Base-by-base conservation (phyloP, 2,113 vertebrate genomes). In the Ancistrus triradiatus region DNA sequence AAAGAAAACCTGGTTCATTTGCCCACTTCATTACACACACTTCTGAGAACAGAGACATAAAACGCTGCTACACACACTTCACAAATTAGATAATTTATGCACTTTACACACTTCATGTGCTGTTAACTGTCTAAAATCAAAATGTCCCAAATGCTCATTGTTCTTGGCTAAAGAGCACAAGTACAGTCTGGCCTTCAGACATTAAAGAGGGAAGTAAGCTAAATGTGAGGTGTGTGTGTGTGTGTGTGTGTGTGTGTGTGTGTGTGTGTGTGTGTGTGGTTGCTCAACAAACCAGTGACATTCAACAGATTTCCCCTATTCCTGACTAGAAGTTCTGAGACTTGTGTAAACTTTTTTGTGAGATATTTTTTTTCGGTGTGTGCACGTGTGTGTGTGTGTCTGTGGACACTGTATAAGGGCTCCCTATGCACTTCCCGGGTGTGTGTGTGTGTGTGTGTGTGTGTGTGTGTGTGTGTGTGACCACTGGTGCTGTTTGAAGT, bases 1-100 rank as follows among this genome's bases (percentile, higher is more conserved):
- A 85, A 86, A 88, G 85, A 83, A 87, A 88, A 87, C 82, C 78
- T 82, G 70, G 78, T 85, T 87, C 82, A 83, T 82, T 84, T 85
- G 70, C 74, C n/a, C 58, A 75, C 69, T 80, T 65, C 22, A 52
- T 70, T 43, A 28, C 55, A 76, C 69, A 71, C 75, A 68, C 78
- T 73, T 83, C 81, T 77, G 70, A 80, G 75, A 78, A 84, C 28
- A 58, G 7, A 43, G 9, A 40, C 55, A 25, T 74, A 66, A 73
- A 78, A 74, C 77, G 68, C 67, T 31, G 7, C 27, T 31, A 31
- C 27, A 31, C 27, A 31, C 27, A 31, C 27, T 3, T 31, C 27
- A 31, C 7, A 31, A 3, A 31, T 42, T 42, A 42, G 3, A 42
- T n/a, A 14, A 15, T 15, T 5, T n/a, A 42, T 42, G 3, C 38